A percentile compares a stretch with the other conserved stretches of the same genome.
These are phyloP conservation scores for Euzophera pinguis DNA, from an alignment of 2,888 invertebrate genomes.

Conservation along the genomic window DNA sequence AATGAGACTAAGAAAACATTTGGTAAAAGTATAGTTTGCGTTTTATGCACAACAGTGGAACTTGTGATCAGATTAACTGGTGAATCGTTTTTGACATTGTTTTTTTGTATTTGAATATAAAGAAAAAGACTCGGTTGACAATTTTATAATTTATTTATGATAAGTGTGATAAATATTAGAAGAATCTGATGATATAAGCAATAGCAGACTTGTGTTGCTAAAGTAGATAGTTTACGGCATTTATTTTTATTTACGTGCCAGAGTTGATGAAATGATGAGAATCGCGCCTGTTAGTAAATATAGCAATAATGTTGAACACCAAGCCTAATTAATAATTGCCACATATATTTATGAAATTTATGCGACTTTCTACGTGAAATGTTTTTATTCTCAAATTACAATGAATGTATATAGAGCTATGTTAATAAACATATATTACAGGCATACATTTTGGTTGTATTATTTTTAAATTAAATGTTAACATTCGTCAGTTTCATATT, in stretches of 20 bases:
- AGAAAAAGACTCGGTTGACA: slow-evolving; percentile 70
- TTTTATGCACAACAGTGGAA: slow-evolving; percentile 73
- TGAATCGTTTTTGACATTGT: slow-evolving; percentile 75
- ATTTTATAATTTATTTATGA: slow-evolving; percentile 77
- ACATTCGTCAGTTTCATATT: slow-evolving; percentile 16
- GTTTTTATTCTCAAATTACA: slow-evolving; percentile 74
- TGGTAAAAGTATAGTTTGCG: slow-evolving; percentile 65
- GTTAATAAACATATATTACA: slow-evolving; percentile 77
- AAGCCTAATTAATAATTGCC: slow-evolving; percentile 62
- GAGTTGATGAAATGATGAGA: slow-evolving; percentile 28
- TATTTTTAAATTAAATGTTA: slow-evolving; percentile 27
- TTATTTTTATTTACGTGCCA: slow-evolving; percentile 48
- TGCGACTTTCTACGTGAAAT: slow-evolving; percentile 67
- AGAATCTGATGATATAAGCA: slow-evolving; percentile 52
- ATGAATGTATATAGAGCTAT: slow-evolving; percentile 76
- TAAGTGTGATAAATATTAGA: slow-evolving; percentile 75
- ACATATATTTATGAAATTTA: slow-evolving; percentile 66
- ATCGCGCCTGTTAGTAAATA: slow-evolving; percentile 30
- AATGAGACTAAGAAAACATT: slow-evolving; percentile 55
- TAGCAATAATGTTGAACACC: slow-evolving; percentile 57
- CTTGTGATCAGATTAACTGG: slow-evolving; percentile 71
- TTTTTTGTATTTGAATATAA: slow-evolving; percentile 64
- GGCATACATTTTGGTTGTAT: slow-evolving; percentile 43
- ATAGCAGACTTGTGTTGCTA: slow-evolving; percentile 52
- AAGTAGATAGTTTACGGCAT: slow-evolving; percentile 48